Base-by-base conservation (phyloP, 2,888 invertebrate species). In the Scotopteryx bipunctaria region DNA sequence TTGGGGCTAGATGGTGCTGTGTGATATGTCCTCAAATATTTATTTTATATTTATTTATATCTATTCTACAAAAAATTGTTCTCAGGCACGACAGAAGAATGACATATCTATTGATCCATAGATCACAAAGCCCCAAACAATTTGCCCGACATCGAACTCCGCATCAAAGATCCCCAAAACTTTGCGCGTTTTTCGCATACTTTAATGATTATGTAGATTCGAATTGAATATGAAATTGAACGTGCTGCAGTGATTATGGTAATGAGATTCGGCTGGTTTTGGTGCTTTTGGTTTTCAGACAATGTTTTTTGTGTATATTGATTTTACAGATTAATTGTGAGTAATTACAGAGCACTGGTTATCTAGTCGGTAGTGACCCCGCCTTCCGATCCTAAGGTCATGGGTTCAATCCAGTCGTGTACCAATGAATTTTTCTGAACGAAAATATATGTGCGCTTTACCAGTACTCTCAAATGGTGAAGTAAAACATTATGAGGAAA, bases 181-280 rank as follows among this genome's bases (percentile, higher is more conserved):
- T 31, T 45, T 42, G 33, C 40, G 43, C 45, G 55, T 54, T 47
- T 55, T 57, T 52, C 47, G 51, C 36, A 51, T 57, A 57, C 59
- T 64, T 63, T 61, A 58, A 63, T 64, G 63, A 63, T 63, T 64
- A 66, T 66, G 64, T 54, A 62, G 61, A 64, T 62, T 38, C 42
- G 41, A 55, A 62, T 56, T 59, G 63, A 67, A 64, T 67, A 64
- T 67, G 65, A 65, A 67, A 62, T 62, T 59, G 59, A 63, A 53
- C 57, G 61, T 59, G 55, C 47, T 52, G 63, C 60, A 61, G 57
- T 59, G 60, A 67, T 61, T 63, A 63, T 61, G 64, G 45, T 61
- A 67, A 67, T 65, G 38, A 0, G 6, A 29, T 29, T 49, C 23
- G 36, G 42, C 14, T 29, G 29, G 49, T 36, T 43, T 48, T 13